Evolutionary conservation across 2,888 invertebrate genomes (phyloP), one percentile per base, ranked within the genome.

Genomic region (Folsomia candida): DNA sequence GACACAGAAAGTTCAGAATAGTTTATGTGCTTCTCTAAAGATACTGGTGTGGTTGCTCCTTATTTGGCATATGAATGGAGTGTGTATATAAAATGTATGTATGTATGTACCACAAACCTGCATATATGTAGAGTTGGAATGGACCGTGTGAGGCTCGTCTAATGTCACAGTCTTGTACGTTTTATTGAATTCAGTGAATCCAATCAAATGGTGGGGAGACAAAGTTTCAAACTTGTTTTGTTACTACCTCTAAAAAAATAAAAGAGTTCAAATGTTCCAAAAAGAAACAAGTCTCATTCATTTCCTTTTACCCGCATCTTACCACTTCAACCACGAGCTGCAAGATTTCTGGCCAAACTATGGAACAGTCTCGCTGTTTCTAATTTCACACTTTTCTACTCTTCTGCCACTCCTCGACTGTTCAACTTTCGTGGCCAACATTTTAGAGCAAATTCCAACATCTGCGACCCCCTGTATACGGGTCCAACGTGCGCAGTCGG

Each of bases 171-270:
- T 20, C 54, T 6, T 26, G 63, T 64, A 64, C 20, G 24, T 64
- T 64, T 64, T 51, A 64, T 64, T 64, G 63, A 51, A 64, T 64
- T 64, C 63, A 26, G 20, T 24, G 51, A 51, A 64, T 64, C 51
- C 63, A 64, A 64, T 64, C 61, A 61, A 61, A 61, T 61, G 29
- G n/a, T 9, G 14, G 14, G 59, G 14, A 20, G 25, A 18, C 22
- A 25, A 24, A 26, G 59, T 25, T 22, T 14, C 24, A 59, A 59
- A 54, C 24, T 59, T 59, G 59, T 3, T 24, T 6, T 59, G 24
- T n/a, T 57, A 57, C 57, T 57, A n/a, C n/a, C 37, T 57, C 9
- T 57, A 9, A 24, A 22, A 26, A 59, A 59, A 59, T 59, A 59
- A 59, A 59, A 59, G 59, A 59, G 59, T 59, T 25, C 9, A 57